phyloP scores from a whole-genome alignment of 2,888 invertebrate species.

The Sphaerophoria rueppellii region DNA sequence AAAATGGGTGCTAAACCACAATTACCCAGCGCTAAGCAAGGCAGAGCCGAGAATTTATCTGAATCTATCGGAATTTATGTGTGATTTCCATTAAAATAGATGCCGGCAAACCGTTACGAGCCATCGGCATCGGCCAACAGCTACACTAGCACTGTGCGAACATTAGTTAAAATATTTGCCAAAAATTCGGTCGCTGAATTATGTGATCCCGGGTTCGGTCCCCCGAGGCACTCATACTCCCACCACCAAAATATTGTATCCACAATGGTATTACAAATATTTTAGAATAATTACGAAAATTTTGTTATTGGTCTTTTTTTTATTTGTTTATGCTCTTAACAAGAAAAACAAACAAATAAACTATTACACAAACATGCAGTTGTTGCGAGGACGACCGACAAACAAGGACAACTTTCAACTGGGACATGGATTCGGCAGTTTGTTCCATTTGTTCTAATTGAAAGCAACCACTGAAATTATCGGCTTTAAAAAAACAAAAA shows the following conservation, averaged over 20 bases:
- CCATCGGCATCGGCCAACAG: background rate
- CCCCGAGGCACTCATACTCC: constrained; percentile 1
- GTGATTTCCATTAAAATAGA: constrained; percentile 64
- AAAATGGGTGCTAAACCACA: constrained; percentile 10
- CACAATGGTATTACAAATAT: constrained; percentile 51
- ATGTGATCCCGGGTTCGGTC: constrained; percentile 31
- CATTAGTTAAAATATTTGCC: constrained; percentile 65
- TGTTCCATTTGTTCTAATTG: constrained; percentile 13
- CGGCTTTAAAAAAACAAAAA: background rate
- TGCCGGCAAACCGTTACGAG: constrained; percentile 41
- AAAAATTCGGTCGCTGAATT: constrained; percentile 51
- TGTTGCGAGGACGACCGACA: background rate
- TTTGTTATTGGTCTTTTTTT: constrained; percentile 20
- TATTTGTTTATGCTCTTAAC: background rate
- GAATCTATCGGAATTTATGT: constrained; percentile 62
- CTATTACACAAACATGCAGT: background rate
- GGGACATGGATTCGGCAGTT: background rate
- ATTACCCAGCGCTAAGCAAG: constrained; percentile 17
- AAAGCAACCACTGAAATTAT: constrained; percentile 7
- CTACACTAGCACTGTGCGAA: constrained; percentile 35
- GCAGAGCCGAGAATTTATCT: constrained; percentile 49
- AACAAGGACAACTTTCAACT: too few relatives aligned
- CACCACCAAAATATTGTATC: constrained; percentile 7
- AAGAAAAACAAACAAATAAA: background rate
- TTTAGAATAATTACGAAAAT: constrained; percentile 52